phyloP scores from a whole-genome alignment of 2,888 invertebrate genomes.

The Rhagonycha fulva region DNA sequence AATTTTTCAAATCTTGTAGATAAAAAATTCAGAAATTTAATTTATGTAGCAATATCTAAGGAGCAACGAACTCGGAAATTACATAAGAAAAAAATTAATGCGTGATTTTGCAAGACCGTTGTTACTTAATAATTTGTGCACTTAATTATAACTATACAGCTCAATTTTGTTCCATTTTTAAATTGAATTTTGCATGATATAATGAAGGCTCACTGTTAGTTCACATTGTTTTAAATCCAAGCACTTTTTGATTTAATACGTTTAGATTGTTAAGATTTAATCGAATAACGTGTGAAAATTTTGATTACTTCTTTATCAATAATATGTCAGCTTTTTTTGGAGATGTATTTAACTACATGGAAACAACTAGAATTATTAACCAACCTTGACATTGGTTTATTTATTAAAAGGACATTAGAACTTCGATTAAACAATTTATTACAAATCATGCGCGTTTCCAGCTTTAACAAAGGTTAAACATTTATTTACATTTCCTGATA shows the following conservation, averaged over 20 bases:
- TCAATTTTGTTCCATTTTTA: not conserved
- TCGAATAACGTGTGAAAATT: not conserved
- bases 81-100: conserved; percentile 18
- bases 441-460: not conserved
- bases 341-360: not conserved
- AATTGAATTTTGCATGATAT: not conserved
- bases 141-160: not conserved
- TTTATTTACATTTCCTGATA: not conserved
- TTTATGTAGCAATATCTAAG: not conserved
- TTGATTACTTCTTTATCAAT: not conserved
- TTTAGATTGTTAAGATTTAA: not conserved
- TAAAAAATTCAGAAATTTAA: not conserved
- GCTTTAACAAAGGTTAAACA: not conserved
- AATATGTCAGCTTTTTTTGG: not conserved
- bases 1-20: not conserved
- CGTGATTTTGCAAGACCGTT: conserved; percentile 14
- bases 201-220: not conserved
- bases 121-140: not conserved
- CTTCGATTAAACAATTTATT: not conserved
- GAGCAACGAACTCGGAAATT: conserved; percentile 26
- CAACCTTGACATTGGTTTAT: conserved; percentile 1
- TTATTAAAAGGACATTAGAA: conserved; percentile 1
- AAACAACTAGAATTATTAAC: not conserved
- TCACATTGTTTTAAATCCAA: not conserved
- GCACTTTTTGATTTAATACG: not conserved